Conservation (phyloP, 2,888 invertebrate genomes). For the Thera obeliscata region DNA sequence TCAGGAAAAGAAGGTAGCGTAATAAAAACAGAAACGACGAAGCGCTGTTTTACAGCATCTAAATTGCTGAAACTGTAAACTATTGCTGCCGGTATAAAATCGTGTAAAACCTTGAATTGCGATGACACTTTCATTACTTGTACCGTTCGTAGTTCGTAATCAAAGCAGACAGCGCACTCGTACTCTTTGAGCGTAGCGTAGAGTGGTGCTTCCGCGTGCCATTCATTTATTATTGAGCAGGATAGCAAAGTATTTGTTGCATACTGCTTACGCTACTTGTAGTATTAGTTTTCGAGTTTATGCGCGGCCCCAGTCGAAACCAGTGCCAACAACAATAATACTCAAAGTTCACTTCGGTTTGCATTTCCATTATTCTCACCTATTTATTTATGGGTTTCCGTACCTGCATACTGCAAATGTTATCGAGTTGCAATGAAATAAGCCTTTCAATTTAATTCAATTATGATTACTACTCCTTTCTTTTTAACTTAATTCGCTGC, state of each 20-base stretch:
- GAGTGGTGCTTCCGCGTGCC: constrained; percentile 49
- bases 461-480: constrained; percentile 39
- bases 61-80: constrained; percentile 18
- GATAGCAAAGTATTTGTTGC: constrained; percentile 53
- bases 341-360: constrained; percentile 39
- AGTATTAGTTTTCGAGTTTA: constrained; percentile 23
- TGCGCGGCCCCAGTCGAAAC: constrained; percentile 19
- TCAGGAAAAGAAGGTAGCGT: neutral
- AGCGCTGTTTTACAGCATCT: constrained; percentile 13
- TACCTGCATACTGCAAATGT: constrained; percentile 34
- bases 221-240: constrained; percentile 72
- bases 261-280: constrained; percentile 26
- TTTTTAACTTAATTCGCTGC: constrained; percentile 43
- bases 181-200: constrained; percentile 14
- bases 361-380: constrained; percentile 31
- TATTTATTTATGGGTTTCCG: constrained; percentile 36
- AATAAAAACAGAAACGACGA: constrained; percentile 16
- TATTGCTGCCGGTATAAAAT: constrained; percentile 28
- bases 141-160: constrained; percentile 50
- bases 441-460: constrained; percentile 41
- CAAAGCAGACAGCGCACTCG: constrained; percentile 53
- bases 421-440: constrained; percentile 34
- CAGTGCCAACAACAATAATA: constrained; percentile 49
- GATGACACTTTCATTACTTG: constrained; percentile 32
- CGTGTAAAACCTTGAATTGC: constrained; percentile 31